A percentile compares a stretch with the other conserved stretches of the same genome.
These are phyloP conservation scores for Acanthornis magna DNA, from an alignment of 2,797 vertebrate genomes.

Conservation along the genomic window DNA sequence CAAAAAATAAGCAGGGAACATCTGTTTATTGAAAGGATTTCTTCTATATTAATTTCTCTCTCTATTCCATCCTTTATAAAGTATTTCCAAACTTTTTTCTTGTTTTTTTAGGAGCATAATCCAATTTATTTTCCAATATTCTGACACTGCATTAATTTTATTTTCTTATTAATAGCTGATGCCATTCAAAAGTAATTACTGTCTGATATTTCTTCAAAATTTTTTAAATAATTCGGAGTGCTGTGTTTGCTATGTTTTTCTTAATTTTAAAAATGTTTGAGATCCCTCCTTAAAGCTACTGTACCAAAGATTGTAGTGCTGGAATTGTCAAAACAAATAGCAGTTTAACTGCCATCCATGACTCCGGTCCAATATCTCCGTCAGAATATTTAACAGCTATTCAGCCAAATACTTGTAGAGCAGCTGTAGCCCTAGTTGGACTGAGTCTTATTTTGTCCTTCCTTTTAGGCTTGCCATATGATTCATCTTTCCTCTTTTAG, in stretches of 20 bases:
- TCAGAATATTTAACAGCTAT: slow-evolving; percentile 85
- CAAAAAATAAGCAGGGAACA: slow-evolving; percentile 53
- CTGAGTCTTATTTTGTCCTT: slow-evolving; percentile 84
- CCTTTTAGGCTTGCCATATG: slow-evolving; percentile 81
- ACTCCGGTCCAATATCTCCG: slow-evolving; percentile 62
- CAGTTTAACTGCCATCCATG: slow-evolving; percentile 44
- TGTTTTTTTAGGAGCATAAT: not conserved
- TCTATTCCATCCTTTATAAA: not conserved
- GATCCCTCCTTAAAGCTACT: not conserved
- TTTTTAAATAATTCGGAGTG: not conserved
- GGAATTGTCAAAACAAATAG: slow-evolving; percentile 79
- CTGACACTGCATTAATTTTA: not conserved
- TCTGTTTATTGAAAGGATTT: slow-evolving; percentile 61
- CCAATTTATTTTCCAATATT: not conserved
- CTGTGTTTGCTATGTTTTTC: not conserved
- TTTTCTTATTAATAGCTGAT: not conserved
- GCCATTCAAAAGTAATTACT: not conserved
- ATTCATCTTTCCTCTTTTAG: slow-evolving; percentile 93
- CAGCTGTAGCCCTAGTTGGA: slow-evolving; percentile 85
- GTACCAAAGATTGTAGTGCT: slow-evolving; percentile 5
- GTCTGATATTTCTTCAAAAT: not conserved
- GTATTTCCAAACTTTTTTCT: not conserved
- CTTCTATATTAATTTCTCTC: slow-evolving; percentile 45
- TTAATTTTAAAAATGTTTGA: not conserved
- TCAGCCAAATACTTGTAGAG: slow-evolving; percentile 81